These are phyloP conservation scores for Isaurus tuberculatus DNA, from an alignment of 92 coral and sea anemone genomes.

Conservation along the genomic window DNA sequence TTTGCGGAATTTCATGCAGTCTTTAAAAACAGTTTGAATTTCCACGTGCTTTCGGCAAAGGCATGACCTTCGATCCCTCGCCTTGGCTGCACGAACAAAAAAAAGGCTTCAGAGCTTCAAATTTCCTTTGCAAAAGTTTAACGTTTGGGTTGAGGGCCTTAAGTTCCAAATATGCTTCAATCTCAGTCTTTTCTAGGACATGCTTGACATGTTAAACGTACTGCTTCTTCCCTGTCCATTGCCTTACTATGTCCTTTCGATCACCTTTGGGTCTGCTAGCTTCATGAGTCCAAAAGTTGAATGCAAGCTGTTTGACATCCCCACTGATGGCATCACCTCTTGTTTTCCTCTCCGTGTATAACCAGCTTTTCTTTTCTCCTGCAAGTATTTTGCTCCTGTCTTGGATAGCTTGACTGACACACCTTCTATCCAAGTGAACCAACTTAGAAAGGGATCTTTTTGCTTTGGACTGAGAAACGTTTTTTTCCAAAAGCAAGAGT, in stretches of 20 bases:
- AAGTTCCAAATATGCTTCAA: constrained; percentile 45
- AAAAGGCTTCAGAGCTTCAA: constrained; percentile 65
- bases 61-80: constrained; percentile 65
- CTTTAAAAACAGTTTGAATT: constrained; percentile 46
- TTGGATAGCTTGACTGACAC: background rate
- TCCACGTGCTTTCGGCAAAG: constrained; percentile 70
- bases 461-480: constrained; percentile 37
- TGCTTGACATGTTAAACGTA: constrained; percentile 63
- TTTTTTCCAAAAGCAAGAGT: constrained; percentile 55
- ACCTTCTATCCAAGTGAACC: constrained; percentile 26
- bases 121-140: constrained; percentile 58
- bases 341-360: background rate
- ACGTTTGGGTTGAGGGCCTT: constrained; percentile 42
- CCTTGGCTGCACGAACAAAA: constrained; percentile 56
- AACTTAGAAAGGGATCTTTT: constrained; percentile 48
- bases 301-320: constrained; percentile 18
- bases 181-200: constrained; percentile 61
- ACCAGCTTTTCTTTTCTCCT: constrained; percentile 11
- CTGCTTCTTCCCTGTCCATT: constrained; percentile 47
- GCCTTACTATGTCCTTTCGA: constrained; percentile 53
- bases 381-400: background rate
- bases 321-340: background rate
- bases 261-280: constrained; percentile 69
- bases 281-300: constrained; percentile 62
- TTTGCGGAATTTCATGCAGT: constrained; percentile 60